Base-by-base conservation (phyloP, 2,113 vertebrate genomes). In the Tiliqua scincoides region DNA sequence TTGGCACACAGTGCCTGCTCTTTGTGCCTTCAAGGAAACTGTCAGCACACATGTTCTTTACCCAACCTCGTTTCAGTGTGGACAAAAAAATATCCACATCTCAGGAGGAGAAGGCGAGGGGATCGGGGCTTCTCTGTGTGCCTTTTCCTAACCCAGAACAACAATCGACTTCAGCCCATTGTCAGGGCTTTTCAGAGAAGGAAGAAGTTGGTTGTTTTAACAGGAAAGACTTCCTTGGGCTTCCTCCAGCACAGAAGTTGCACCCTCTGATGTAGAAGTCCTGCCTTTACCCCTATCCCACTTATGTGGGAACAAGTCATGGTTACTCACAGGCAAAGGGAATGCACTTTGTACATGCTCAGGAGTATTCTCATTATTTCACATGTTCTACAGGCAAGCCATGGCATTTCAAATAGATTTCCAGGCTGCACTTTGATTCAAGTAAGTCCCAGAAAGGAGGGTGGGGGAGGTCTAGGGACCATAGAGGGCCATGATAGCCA, bases 41-140 rank as follows among this genome's bases (percentile, higher is more conserved):
- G 82, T 84, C 82, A 84, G 52, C 59, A 65, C 40, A 11, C 71
- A 75, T 84, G 82, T 84, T 84, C 82, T 63, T 84, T 84, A 75
- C 52, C 57, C 30, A 32, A 59, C 11, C 72, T 84, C 30, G 8
- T 52, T 48, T 4, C 5, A 48, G 32, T 63, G 71, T 74, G 82
- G 82, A 84, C 57, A 84, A 84, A 74, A 62, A 75, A 75, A 48
- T 48, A 48, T 63, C 40, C 72, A 48, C 62, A 63, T 59, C 57
- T 32, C 63, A 63, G 40, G 71, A 75, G 27, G 71, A 18, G 43
- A 61, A 32, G 30, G 17, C 6, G 57, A 23, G 70, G 17, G 37
- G 18, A 7, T 63, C 11, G 2, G 23, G 61, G 37, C 20, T 74
- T 75, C 8, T 75, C 43, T 20, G 12, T 23, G 25, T 74, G 17